Percentiles rank a stretch among this genome's conserved stretches.
phyloP scores from a whole-genome alignment of 1,140 invertebrate species.

The Harpegnathos saltator region DNA sequence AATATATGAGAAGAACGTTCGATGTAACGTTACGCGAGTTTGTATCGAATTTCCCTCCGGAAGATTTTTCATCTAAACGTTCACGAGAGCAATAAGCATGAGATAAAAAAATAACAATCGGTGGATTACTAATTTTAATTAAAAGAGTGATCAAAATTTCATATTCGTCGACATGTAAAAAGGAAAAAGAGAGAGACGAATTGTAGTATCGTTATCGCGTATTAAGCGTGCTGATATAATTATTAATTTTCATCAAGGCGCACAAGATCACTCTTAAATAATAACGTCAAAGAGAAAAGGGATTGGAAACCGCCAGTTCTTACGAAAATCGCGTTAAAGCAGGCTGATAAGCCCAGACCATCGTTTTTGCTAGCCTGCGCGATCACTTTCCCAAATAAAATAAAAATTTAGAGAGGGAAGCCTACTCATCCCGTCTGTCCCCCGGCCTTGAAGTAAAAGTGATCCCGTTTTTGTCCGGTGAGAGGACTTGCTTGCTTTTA shows the following conservation, averaged over 20 bases:
- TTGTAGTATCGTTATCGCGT: too few species aligned
- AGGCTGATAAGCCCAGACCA: background rate
- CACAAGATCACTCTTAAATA: too few species aligned
- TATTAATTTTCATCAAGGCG: too few species aligned
- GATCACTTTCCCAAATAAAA: slow-evolving; percentile 80
- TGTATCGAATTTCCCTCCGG: background rate
- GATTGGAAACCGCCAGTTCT: slow-evolving; percentile 20
- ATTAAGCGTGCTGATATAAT: too few species aligned
- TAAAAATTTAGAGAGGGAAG: slow-evolving; percentile 82
- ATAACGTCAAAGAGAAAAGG: slow-evolving; percentile 31
- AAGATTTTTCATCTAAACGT: background rate
- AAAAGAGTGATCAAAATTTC: background rate
- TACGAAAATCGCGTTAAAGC: slow-evolving; percentile 50
- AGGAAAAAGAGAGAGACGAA: too few species aligned
- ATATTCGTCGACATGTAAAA: background rate
- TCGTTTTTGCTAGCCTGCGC: background rate
- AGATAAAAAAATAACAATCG: background rate
- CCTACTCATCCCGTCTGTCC: slow-evolving; percentile 64
- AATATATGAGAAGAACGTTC: background rate
- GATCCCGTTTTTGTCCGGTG: slow-evolving; percentile 71
- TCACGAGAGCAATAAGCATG: background rate
- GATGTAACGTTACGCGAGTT: background rate
- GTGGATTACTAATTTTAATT: background rate
- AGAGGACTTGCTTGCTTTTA: slow-evolving; percentile 35
- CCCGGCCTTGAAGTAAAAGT: slow-evolving; percentile 82